Conservation (phyloP, 92 coral and sea anemone genomes). For the Galaxea fascicularis region DNA sequence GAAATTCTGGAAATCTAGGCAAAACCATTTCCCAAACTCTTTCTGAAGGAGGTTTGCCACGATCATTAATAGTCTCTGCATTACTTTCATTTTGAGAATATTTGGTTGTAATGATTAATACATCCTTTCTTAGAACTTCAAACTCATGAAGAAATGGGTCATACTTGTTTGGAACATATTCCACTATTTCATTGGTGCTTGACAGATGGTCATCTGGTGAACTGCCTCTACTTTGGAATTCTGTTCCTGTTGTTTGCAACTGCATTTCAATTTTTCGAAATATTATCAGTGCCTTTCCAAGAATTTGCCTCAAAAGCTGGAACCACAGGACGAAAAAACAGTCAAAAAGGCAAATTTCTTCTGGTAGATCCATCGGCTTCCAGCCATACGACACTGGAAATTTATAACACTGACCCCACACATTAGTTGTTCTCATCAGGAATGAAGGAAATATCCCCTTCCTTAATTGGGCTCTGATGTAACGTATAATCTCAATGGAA, state of each 20-base stretch:
- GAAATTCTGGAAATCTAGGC: conserved; percentile 52
- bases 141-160: conserved; percentile 48
- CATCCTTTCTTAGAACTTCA: conserved; percentile 39
- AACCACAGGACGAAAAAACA: conserved; percentile 45
- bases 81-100: neutral
- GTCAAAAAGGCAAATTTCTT: conserved; percentile 33
- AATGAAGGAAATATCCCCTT: conserved; percentile 40
- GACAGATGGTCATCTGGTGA: neutral
- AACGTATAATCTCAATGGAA: conserved; percentile 30
- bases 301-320: conserved; percentile 53
- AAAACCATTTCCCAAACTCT: conserved; percentile 47
- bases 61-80: neutral
- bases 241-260: conserved; percentile 12
- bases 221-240: neutral
- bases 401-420: conserved; percentile 52
- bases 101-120: conserved; percentile 26
- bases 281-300: conserved; percentile 45
- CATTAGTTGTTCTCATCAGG: conserved; percentile 46
- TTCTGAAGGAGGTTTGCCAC: conserved; percentile 31
- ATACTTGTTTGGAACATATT: conserved; percentile 47
- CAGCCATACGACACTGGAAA: neutral
- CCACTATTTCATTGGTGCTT: neutral
- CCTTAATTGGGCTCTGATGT: conserved; percentile 42
- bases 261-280: conserved; percentile 20
- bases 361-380: conserved; percentile 15